Evolutionary conservation across 2,888 invertebrate genomes (phyloP).

Genomic region (Aproaerema taeniolella): DNA sequence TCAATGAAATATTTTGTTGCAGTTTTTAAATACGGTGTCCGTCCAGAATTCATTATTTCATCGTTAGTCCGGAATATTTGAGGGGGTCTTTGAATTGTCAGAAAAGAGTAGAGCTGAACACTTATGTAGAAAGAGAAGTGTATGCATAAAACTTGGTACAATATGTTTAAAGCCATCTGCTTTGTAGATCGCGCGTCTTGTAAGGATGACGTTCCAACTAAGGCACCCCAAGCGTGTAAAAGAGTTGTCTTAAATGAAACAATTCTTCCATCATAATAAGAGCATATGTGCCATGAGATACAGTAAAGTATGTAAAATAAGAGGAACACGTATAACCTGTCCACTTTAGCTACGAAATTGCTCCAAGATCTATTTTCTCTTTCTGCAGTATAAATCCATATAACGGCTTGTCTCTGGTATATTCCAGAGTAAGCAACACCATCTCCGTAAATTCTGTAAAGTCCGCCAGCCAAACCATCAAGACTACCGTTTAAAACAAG

Average conservation of each 20-base stretch:
- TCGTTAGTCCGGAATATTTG: slow-evolving; percentile 36
- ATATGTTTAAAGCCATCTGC: slow-evolving; percentile 45
- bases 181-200: slow-evolving; percentile 40
- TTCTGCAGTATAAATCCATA: slow-evolving; percentile 48
- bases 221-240: slow-evolving; percentile 46
- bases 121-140: slow-evolving; percentile 46
- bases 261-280: slow-evolving; percentile 31
- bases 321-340: slow-evolving; percentile 45
- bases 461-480: slow-evolving; percentile 51
- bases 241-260: slow-evolving; percentile 34
- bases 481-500: slow-evolving; percentile 47
- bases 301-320: slow-evolving; percentile 44
- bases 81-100: slow-evolving; percentile 49
- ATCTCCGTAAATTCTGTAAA: slow-evolving; percentile 49
- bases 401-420: slow-evolving; percentile 40
- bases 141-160: slow-evolving; percentile 44
- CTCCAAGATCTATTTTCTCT: slow-evolving; percentile 44
- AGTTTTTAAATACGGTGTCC: slow-evolving; percentile 31
- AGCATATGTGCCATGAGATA: slow-evolving; percentile 37
- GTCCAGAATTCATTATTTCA: slow-evolving; percentile 42
- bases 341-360: slow-evolving; percentile 36
- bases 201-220: slow-evolving; percentile 42
- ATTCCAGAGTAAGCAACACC: slow-evolving; percentile 50
- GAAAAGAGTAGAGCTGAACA: slow-evolving; percentile 49
- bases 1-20: slow-evolving; percentile 38